phyloP scores from a whole-genome alignment of 2,888 invertebrate genomes.

The Sceliomorpha sp. region DNA sequence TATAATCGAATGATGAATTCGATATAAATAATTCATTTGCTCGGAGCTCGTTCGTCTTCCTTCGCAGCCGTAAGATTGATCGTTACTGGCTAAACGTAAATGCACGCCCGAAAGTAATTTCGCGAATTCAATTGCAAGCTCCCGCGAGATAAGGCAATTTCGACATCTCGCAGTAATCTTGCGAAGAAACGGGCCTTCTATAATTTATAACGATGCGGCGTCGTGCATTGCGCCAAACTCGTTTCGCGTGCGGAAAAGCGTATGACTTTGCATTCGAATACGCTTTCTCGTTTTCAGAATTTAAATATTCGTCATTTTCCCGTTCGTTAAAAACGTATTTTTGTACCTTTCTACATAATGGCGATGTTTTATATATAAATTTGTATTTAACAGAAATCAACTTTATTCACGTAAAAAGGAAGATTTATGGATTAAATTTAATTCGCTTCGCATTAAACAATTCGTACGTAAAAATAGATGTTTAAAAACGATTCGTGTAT shows the following conservation, averaged over 20 bases:
- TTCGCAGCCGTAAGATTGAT: slow-evolving; percentile 37
- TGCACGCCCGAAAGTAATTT: slow-evolving; percentile 50
- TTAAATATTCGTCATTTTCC: too few relatives aligned
- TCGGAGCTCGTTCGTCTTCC: slow-evolving; percentile 26
- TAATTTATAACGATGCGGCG: slow-evolving; percentile 32
- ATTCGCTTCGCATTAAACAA: too few relatives aligned
- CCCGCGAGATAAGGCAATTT: slow-evolving; percentile 55
- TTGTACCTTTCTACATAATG: too few relatives aligned
- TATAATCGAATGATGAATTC: slow-evolving; percentile 28
- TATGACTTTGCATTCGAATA: too few relatives aligned
- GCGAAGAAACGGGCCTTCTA: slow-evolving; percentile 37
- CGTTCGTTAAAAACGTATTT: too few relatives aligned
- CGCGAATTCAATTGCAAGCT: slow-evolving; percentile 49
- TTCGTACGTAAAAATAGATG: too few relatives aligned
- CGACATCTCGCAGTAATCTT: slow-evolving; percentile 46
- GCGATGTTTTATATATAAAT: too few relatives aligned
- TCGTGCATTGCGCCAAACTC: not conserved
- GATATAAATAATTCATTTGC: slow-evolving; percentile 44
- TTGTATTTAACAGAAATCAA: too few relatives aligned
- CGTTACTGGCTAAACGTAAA: slow-evolving; percentile 35
- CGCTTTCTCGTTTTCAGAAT: too few relatives aligned
- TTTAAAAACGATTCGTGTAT: too few relatives aligned
- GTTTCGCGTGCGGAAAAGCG: not conserved
- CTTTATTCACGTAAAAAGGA: too few relatives aligned
- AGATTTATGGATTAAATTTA: too few relatives aligned